Base-by-base conservation (phyloP, 37 sponge, comb jelly and placozoan species). In the Amphimedon queenslandica region DNA sequence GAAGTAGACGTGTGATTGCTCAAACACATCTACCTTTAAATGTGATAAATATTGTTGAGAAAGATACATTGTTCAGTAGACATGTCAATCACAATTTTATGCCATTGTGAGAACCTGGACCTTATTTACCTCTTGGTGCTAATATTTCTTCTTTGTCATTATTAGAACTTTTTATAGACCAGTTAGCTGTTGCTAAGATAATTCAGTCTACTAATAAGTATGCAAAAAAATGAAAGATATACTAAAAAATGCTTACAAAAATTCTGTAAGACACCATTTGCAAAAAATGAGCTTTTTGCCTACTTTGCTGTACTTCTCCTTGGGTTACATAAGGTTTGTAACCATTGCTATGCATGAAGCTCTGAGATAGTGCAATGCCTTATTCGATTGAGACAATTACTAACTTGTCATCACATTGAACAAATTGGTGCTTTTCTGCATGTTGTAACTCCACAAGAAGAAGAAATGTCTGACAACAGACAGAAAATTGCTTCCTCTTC, bases 401-500 rank as follows among this genome's bases (percentile, higher is more conserved):
- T 73, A 40, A 35, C 74, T 1, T 24, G 74, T 1, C 24, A 73
- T n/a, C 0, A 38, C 21, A 57, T 61, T 74, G 75, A 74, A 34
- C 1, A 32, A 21, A 74, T 74, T 34, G 42, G 75, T 60, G n/a
- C 75, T 1, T 74, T 60, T 40, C 42, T 74, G 30, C 75, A 74
- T 63, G 24, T 63, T 61, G 75, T 74, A 6, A 74, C 75, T 8
- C 28, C 24, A 61, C 63, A 74, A 3, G 64, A 74, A 28, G 64
- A 60, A 35, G 64, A 27, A 2, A 2, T 23, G 42, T 36, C 11
- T 27, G 65, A 67, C 37, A 32, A 27, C 3, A 39, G 41, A 70
- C 25, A 34, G 64, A 79, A 79, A 68, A 40, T 79, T 57, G 53
- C n/a, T 20, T 8, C 68, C 72, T 63, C 10, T 79, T 16, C 42